phyloP scores from a whole-genome alignment of 2,797 vertebrate species.

The Pseudochirops corinnae region DNA sequence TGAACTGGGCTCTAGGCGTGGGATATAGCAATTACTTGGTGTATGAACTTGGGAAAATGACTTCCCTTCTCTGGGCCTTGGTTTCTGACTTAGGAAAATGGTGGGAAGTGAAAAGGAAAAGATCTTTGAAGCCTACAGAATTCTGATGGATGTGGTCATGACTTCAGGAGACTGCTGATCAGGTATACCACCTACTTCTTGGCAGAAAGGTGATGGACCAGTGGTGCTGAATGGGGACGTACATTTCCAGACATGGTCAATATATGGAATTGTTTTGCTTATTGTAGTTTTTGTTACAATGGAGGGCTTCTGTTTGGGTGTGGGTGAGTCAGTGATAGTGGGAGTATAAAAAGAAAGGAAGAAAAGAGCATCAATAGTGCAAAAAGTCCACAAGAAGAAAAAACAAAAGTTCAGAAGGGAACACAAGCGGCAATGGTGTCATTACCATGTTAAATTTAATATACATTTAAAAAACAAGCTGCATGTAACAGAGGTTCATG shows the following conservation, averaged over 20 bases:
- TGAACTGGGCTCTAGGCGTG: not conserved
- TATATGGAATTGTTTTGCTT: not conserved
- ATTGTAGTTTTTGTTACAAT: not conserved
- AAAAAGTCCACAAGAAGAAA: not conserved
- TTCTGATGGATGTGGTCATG: not conserved
- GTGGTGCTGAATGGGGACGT: not conserved
- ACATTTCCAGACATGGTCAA: not conserved
- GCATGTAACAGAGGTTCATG: conserved; percentile 2
- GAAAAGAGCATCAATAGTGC: not conserved
- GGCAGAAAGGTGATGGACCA: not conserved
- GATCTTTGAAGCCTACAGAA: conserved; percentile 12
- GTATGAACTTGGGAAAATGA: not conserved
- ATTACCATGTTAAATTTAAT: not conserved
- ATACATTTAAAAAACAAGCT: not conserved
- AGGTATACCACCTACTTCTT: not conserved
- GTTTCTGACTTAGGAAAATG: conserved; percentile 35
- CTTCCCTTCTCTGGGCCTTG: not conserved
- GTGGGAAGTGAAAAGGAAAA: conserved; percentile 3
- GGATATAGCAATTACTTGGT: not conserved
- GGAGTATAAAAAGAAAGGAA: not conserved
- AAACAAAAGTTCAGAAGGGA: not conserved
- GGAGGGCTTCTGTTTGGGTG: not conserved
- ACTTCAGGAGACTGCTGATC: not conserved
- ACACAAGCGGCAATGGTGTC: not conserved
- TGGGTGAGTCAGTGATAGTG: not conserved